Base-by-base conservation (phyloP, 1,140 invertebrate genomes). In the Brevipalpus yothersi region DNA sequence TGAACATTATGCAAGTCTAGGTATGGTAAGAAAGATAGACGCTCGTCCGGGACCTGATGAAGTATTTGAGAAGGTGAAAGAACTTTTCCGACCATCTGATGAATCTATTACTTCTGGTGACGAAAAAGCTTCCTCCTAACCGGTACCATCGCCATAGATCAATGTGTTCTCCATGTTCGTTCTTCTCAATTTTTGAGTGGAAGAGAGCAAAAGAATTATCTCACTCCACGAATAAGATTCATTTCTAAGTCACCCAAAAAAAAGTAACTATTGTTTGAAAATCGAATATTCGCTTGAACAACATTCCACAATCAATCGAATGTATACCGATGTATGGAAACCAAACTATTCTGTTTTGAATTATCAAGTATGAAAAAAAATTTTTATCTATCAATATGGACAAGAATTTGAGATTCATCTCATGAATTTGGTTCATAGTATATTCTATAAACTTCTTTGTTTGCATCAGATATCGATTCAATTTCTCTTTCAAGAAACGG, bases 11-110 rank as follows among this genome's bases (percentile, higher is more conserved):
- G 77, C 83, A 40, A 66, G 75, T 31, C 65, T 75, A 41, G 78
- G 80, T 51, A 71, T 93, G 40, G 86, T 97, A 1, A 76, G 77
- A 60, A 79, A 77, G 66, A 77, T 97, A 54, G 78, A 91, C 72
- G 83, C 83, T 23, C 78, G 41, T 8, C 45, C 47, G n/a, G 40
- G 39, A 9, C 17, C 55, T 19, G 39, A 59, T 42, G 40, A 61
- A 64, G 63, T 64, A 9, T 60, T 53, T 51, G 31, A 56, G 4
- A 47, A 51, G 10, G 41, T 58, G 13, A 61, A 41, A 56, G 39
- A 43, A 56, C 13, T 58, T 15, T 61, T 58, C n/a, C 49, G 31
- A 31, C 31, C 2, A 31, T 31, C 31, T 31, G 5, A 31, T 31
- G 31, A 31, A 31, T 31, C 31, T 5, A 5, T 31, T 31, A 3